phyloP scores from a whole-genome alignment of 2,888 invertebrate genomes.

The Tuta absoluta region DNA sequence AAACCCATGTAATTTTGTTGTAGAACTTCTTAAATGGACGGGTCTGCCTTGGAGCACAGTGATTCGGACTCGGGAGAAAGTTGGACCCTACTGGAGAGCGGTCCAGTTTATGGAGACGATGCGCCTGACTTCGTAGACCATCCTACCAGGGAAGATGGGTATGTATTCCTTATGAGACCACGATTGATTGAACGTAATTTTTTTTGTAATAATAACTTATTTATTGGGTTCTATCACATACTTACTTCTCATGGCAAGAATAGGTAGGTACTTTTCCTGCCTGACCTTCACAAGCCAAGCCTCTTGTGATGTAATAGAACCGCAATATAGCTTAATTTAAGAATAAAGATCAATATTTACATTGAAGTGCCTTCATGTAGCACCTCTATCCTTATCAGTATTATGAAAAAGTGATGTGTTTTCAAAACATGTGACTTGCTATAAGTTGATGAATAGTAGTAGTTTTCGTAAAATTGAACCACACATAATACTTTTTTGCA shows the following conservation, averaged over 20 bases:
- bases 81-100: conserved; percentile 72
- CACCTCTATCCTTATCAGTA: not conserved
- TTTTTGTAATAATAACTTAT: no score
- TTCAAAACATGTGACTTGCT: not conserved
- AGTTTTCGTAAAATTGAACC: not conserved
- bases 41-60: conserved; percentile 62
- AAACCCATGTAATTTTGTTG: conserved; percentile 17
- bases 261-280: not conserved
- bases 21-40: conserved; percentile 61
- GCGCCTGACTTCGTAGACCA: conserved; percentile 51
- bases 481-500: no score
- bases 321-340: not conserved
- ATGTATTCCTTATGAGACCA: conserved; percentile 23
- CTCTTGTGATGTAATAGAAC: conserved; percentile 14
- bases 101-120: conserved; percentile 53
- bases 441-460: not conserved
- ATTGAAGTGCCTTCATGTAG: conserved; percentile 11
- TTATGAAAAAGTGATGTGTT: not conserved
- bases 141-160: conserved; percentile 48
- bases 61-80: conserved; percentile 79
- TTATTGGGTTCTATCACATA: not conserved
- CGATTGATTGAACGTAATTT: not conserved
- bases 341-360: conserved; percentile 25
- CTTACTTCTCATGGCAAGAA: not conserved
- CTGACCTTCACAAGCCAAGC: conserved; percentile 19